Conservation (phyloP, 2,888 invertebrate species). For the Smittia aterrima region DNA sequence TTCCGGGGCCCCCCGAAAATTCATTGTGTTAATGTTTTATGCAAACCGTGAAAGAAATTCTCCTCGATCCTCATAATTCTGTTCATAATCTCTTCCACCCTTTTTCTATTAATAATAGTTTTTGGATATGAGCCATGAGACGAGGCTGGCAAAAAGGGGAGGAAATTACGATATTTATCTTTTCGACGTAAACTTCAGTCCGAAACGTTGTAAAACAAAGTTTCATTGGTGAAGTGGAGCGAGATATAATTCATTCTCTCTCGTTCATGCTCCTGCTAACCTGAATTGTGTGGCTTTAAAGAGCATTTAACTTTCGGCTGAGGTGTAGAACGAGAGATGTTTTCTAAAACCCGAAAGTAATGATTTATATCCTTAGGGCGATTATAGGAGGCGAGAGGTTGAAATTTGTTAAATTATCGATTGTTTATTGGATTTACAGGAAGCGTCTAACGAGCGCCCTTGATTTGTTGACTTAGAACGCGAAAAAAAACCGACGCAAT, state of each 20-base stretch:
- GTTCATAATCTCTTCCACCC: conserved; percentile 19
- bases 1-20: neutral
- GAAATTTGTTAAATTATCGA: conserved; percentile 18
- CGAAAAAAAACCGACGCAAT: neutral
- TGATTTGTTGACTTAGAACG: neutral
- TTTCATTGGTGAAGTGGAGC: neutral
- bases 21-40: conserved; percentile 9
- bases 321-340: neutral
- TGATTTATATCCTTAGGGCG: neutral
- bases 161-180: conserved; percentile 34
- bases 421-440: conserved; percentile 20
- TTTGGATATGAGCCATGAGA: conserved; percentile 28
- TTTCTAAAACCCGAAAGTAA: neutral
- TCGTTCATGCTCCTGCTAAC: neutral
- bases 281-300: conserved; percentile 10
- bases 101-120: conserved; percentile 18
- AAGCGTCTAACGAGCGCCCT: neutral
- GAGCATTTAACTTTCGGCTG: conserved; percentile 27
- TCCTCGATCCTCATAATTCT: conserved; percentile 16
- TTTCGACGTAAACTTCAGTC: neutral
- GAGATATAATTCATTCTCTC: neutral
- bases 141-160: neutral
- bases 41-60: neutral
- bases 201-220: conserved; percentile 2
- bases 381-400: neutral